Conservation (phyloP, 2,888 invertebrate genomes). For the Drosophila macrospina region DNA sequence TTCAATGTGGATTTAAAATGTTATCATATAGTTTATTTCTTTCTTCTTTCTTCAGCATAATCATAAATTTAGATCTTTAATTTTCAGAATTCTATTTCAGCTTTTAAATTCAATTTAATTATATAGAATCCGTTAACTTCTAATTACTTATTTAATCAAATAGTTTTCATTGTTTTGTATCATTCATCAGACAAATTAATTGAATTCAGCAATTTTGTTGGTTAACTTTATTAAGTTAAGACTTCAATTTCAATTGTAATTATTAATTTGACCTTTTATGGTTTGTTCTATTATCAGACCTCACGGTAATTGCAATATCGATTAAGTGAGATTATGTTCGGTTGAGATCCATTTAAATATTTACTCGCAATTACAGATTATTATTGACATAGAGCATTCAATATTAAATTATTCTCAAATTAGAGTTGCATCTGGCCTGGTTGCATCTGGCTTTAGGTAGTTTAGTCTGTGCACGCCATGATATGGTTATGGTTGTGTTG, state of each 20-base stretch:
- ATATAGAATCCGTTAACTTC: too few species aligned
- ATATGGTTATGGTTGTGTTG: conserved; percentile 30
- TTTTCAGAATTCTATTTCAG: too few species aligned
- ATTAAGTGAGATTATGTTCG: not conserved
- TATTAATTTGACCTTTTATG: not conserved
- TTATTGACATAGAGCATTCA: conserved; percentile 25
- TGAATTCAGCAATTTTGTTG: too few species aligned
- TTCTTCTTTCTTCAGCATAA: too few species aligned
- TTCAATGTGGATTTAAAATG: too few species aligned
- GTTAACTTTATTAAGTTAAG: too few species aligned
- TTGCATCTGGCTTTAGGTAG: not conserved
- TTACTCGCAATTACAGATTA: conserved; percentile 23
- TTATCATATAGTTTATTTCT: too few species aligned
- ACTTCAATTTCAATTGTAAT: not conserved
- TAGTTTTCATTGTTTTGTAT: not conserved
- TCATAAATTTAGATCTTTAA: too few species aligned
- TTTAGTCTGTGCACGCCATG: conserved; percentile 56
- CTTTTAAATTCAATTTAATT: too few species aligned
- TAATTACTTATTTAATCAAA: not conserved
- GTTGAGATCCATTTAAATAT: conserved; percentile 25
- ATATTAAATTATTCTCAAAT: conserved; percentile 11
- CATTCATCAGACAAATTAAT: too few species aligned
- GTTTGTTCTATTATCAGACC: not conserved
- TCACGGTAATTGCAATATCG: conserved; percentile 8
- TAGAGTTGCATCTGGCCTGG: not conserved